Evolutionary conservation across 1,140 invertebrate genomes (phyloP).

Genomic region (Drosophila funebris): DNA sequence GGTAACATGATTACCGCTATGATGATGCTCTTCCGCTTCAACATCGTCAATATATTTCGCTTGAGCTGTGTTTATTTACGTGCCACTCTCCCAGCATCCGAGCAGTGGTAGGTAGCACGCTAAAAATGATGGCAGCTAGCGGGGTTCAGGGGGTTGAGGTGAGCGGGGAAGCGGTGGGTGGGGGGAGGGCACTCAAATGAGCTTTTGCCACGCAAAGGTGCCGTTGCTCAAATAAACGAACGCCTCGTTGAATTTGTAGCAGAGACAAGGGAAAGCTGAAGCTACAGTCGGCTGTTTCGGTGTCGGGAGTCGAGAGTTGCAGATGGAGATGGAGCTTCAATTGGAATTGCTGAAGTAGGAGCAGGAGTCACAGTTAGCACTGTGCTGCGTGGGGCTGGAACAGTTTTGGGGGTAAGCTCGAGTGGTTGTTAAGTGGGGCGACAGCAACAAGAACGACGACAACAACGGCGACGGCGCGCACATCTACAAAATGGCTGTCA

Average conservation of each 20-base stretch:
- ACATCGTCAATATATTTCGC: constrained; percentile 80
- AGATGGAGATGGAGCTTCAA: constrained; percentile 8
- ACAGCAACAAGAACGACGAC: constrained; percentile 37
- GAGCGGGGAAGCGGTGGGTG: neutral
- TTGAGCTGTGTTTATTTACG: constrained; percentile 80
- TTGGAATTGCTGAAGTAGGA: neutral
- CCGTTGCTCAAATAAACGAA: constrained; percentile 78
- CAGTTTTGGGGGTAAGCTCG: constrained; percentile 23
- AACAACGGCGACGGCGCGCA: constrained; percentile 58
- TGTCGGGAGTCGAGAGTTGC: neutral
- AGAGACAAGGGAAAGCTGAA: constrained; percentile 1
- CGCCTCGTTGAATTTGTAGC: constrained; percentile 68
- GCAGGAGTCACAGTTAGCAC: neutral
- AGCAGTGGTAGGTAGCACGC: too few species aligned
- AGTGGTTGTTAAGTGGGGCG: constrained; percentile 55
- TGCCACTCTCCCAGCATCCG: constrained; percentile 11
- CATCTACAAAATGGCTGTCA: constrained; percentile 80
- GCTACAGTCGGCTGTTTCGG: neutral
- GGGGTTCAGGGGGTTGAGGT: too few species aligned
- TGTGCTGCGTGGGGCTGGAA: neutral
- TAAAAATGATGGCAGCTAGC: too few species aligned
- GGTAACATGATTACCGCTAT: constrained; percentile 83
- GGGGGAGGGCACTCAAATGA: constrained; percentile 54
- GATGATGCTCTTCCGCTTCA: constrained; percentile 80
- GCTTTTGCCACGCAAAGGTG: constrained; percentile 78